Percentiles rank a stretch among this genome's conserved stretches.
phyloP scores from a whole-genome alignment of 2,113 vertebrate genomes.

The Etia nguti region DNA sequence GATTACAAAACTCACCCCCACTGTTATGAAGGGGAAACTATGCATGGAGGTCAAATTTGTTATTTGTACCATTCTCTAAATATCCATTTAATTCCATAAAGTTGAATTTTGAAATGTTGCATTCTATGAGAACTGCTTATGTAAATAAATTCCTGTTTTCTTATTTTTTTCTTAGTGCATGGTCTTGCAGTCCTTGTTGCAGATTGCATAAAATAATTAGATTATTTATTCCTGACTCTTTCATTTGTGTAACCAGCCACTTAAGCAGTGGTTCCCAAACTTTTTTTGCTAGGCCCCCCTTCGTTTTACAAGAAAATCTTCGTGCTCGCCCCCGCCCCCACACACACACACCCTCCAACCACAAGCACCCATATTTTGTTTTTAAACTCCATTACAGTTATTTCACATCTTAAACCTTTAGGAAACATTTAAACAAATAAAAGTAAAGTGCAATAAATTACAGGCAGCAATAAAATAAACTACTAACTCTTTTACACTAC shows the following conservation, averaged over 20 bases:
- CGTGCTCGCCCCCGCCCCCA: too few relatives aligned
- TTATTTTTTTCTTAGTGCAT: neutral
- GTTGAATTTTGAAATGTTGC: neutral
- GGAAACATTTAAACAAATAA: too few relatives aligned
- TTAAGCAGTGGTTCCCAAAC: too few relatives aligned
- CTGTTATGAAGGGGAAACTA: neutral
- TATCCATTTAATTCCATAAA: neutral
- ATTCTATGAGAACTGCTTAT: neutral
- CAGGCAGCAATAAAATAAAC: too few relatives aligned
- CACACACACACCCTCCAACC: too few relatives aligned
- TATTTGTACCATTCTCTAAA: neutral
- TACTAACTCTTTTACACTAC: too few relatives aligned
- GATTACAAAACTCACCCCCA: fast-evolving
- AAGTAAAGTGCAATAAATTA: too few relatives aligned
- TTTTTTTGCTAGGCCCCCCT: too few relatives aligned
- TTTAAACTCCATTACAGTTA: too few relatives aligned
- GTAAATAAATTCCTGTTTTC: neutral
- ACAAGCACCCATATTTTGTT: too few relatives aligned
- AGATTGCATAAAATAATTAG: neutral
- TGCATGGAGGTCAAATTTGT: neutral
- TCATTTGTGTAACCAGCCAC: neutral
- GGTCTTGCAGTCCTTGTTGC: neutral
- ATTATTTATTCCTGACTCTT: neutral
- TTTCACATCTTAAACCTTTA: too few relatives aligned
- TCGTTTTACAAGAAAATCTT: too few relatives aligned